These are phyloP conservation scores for Benthochromis sp. DNA, from an alignment of 2,113 vertebrate genomes.

Conservation along the genomic window DNA sequence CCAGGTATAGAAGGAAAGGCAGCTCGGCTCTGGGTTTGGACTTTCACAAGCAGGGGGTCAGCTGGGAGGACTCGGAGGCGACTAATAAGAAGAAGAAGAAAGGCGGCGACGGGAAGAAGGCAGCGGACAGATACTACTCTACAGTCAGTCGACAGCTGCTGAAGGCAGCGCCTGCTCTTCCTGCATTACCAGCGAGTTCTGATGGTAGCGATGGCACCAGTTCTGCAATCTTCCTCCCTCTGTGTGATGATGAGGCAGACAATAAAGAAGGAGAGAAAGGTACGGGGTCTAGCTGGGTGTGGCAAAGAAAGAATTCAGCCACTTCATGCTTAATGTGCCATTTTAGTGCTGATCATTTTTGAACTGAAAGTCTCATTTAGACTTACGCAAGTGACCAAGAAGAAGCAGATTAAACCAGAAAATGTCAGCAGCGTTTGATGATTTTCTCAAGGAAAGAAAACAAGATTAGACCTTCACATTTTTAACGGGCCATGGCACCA, in stretches of 20 bases:
- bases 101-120: constrained; percentile 5
- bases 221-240: constrained; percentile 55
- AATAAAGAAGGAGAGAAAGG: not conserved
- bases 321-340: not conserved
- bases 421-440: not conserved
- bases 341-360: not conserved
- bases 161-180: constrained; percentile 37
- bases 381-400: not conserved
- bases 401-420: not conserved
- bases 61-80: constrained; percentile 72
- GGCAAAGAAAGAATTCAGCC: not conserved
- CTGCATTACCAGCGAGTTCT: not conserved
- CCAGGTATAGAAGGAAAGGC: constrained; percentile 86
- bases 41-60: constrained; percentile 73
- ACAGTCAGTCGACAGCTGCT: constrained; percentile 68
- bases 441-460: not conserved
- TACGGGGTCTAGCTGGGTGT: not conserved
- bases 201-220: not conserved
- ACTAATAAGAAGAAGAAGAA: constrained; percentile 60
- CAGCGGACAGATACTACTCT: constrained; percentile 79
- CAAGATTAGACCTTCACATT: not conserved
- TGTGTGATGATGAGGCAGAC: not conserved
- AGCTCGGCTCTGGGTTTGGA: constrained; percentile 82
- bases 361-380: not conserved
- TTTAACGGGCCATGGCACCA: not conserved